Evolutionary conservation across 2,888 invertebrate genomes (phyloP).

Genomic region (Lacanobia oleracea): DNA sequence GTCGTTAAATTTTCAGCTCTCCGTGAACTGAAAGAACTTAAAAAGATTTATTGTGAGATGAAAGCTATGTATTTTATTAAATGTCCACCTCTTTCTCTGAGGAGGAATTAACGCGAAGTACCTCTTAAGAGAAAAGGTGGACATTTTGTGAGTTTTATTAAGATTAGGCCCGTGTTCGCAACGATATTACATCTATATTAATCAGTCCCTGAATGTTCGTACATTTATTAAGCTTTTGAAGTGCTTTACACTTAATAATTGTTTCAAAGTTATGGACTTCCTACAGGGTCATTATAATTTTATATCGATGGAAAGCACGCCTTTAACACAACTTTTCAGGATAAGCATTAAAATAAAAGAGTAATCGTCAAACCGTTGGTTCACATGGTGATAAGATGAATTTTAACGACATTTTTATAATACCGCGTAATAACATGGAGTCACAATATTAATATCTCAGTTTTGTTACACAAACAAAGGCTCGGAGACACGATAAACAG

Average conservation of each 20-base stretch:
- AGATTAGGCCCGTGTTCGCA: constrained; percentile 41
- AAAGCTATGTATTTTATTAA: constrained; percentile 65
- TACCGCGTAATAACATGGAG: constrained; percentile 11
- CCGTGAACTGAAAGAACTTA: constrained; percentile 52
- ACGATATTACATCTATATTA: constrained; percentile 41
- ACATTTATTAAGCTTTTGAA: constrained; percentile 32
- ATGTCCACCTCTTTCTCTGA: constrained; percentile 63
- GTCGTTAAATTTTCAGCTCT: constrained; percentile 57
- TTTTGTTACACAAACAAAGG: constrained; percentile 58
- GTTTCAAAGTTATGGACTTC: constrained; percentile 20
- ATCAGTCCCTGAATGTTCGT: constrained; percentile 28
- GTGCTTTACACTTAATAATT: constrained; percentile 28
- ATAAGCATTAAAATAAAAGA: constrained; percentile 6
- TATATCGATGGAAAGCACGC: constrained; percentile 6
- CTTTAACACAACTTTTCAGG: constrained; percentile 10
- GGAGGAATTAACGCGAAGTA: constrained; percentile 65
- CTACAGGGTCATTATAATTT: constrained; percentile 14
- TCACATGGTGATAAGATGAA: not conserved
- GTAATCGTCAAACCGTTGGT: constrained; percentile 8
- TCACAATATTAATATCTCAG: constrained; percentile 27
- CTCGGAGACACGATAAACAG: constrained; percentile 43
- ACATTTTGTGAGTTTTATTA: constrained; percentile 58
- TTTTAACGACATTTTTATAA: constrained; percentile 39
- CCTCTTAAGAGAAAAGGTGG: constrained; percentile 57
- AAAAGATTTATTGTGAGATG: constrained; percentile 59